Evolutionary conservation across 1,140 invertebrate genomes (phyloP).

Genomic region (Drosophila yakuba): DNA sequence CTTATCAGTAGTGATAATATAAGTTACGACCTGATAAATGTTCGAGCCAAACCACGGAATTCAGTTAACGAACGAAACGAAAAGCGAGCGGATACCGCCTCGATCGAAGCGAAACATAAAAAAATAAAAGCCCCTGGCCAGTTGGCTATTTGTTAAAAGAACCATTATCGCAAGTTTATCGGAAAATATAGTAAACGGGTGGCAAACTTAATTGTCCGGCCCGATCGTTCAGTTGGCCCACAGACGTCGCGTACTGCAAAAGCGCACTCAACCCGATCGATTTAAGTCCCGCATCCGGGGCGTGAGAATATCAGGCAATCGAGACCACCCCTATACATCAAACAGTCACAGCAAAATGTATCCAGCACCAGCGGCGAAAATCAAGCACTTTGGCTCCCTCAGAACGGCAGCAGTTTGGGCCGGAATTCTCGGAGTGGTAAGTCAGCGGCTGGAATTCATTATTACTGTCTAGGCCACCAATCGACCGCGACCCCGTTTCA

Average conservation of each 20-base stretch:
- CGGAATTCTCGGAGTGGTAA: conserved; percentile 69
- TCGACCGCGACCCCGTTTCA: conserved; percentile 46
- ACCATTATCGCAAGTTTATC: conserved; percentile 67
- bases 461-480: not conserved
- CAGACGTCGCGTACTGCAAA: conserved; percentile 43
- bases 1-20: conserved; percentile 73
- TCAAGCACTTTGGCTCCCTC: conserved; percentile 67
- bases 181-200: conserved; percentile 28
- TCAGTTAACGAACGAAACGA: conserved; percentile 78
- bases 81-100: conserved; percentile 68
- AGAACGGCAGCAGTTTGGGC: conserved; percentile 57
- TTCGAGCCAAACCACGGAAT: conserved; percentile 47
- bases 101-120: conserved; percentile 16
- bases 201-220: conserved; percentile 63
- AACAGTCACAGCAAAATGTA: conserved; percentile 54
- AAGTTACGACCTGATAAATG: conserved; percentile 55
- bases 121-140: conserved; percentile 42
- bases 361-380: conserved; percentile 19
- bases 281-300: conserved; percentile 20
- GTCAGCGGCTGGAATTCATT: conserved; percentile 27
- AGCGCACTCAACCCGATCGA: conserved; percentile 45
- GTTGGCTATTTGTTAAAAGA: conserved; percentile 34
- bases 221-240: conserved; percentile 52
- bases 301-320: conserved; percentile 25
- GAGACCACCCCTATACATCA: not conserved